Evolutionary conservation across 2,888 invertebrate species (phyloP), one percentile per base, ranked within the genome.

Genomic region (Acronicta aceris): DNA sequence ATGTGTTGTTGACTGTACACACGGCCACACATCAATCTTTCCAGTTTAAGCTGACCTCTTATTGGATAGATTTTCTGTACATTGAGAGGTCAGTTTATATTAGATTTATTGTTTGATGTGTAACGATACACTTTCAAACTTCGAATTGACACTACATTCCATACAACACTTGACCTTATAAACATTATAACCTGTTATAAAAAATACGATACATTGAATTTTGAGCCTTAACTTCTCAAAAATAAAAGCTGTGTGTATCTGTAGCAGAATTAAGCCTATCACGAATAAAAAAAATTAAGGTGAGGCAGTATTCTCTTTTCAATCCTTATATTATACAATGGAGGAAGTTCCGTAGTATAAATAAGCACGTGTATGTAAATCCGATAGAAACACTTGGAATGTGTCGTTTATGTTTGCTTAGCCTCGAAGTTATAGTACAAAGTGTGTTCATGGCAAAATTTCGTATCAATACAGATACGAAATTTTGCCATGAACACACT

Each of bases 101-200:
- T 21, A 4, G 4, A 21, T 21, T 21, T 21, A 21, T 21, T 21
- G 21, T 4, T 21, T 21, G 4, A 3, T 21, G 21, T 21, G 21
- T 21, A 21, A 21, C 4, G 15, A 43, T 15, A 15, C 25, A 15
- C 54, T 69, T 59, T 73, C 21, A 58, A 62, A 68, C 46, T 43
- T 69, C 36, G 52, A 70, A 59, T 71, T 59, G 42, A 74, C 50
- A 55, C 57, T 63, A 69, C 41, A 46, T 57, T 48, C 41, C 53
- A 68, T 52, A 71, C 62, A 60, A 64, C 64, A 61, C 48, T 41
- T 65, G 76, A 72, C 73, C 76, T 69, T 72, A 75, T 64, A 62
- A 45, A 56, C 50, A 55, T 66, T 55, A 60, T 47, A 8, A 62
- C 57, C 42, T 45, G 17, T 30, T 36, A 42, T 2, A 45, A 51